Base-by-base conservation (phyloP, 2,113 vertebrate genomes). In the Perognathus longimembris region DNA sequence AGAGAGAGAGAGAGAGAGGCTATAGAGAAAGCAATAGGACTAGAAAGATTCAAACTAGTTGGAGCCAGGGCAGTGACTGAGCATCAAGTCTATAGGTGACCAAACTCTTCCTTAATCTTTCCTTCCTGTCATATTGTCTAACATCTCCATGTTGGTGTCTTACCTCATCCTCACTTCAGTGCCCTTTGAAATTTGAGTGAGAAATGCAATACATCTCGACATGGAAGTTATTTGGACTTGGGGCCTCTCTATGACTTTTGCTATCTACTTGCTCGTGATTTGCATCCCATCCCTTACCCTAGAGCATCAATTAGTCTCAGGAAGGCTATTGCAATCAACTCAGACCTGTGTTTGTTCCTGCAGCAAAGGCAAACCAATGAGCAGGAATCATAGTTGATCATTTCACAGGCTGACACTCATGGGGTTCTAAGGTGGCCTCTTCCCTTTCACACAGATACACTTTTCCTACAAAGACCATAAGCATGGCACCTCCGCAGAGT, bases 401-500 rank as follows among this genome's bases (percentile, higher is more conserved):
- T 14, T 0, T 38, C 30, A 17, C 12, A 15, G 32, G 20, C 1
- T 15, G 69, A 54, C 5, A 50, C 20, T 12, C 30, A 0, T 1
- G 0, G 36, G 15, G 7, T 38, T 45, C 45, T 5, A 0, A 88
- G 22, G 30, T 18, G 6, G 1, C 26, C 17, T 75, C 14, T 28
- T 30, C 20, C 36, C 40, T 50, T n/a, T 67, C 20, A 22, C 21
- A 20, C 26, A 17, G 40, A 0, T 32, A 30, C 17, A 8, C 17
- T 20, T n/a, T n/a, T n/a, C n/a, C n/a, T n/a, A n/a, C n/a, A 12
- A 28, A 45, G 18, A 40, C 50, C 50, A 12, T 28, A 54, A 76
- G 9, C 45, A 17, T 36, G 21, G 6, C 40, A 22, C 64, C 36
- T 90, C 50, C 20, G n/a, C 6, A 30, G 28, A 36, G 14, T 69